Percentiles rank a stretch among this genome's conserved stretches.
phyloP scores from a whole-genome alignment of 2,888 invertebrate genomes.

The Agrochola lychnidis region DNA sequence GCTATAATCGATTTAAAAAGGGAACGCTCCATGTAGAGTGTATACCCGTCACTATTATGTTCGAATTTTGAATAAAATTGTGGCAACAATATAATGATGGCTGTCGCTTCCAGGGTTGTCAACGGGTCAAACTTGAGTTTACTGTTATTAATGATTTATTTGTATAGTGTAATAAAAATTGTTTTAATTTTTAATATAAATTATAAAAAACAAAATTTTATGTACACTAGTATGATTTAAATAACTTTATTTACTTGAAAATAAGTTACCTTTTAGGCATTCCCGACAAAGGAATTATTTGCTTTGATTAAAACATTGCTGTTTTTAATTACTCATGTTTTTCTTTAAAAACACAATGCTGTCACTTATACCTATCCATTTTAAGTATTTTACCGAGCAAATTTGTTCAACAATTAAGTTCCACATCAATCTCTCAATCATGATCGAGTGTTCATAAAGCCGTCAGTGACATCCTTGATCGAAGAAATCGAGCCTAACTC shows the following conservation, averaged over 20 bases:
- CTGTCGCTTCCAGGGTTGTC: conserved; percentile 33
- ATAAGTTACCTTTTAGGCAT: too few species aligned
- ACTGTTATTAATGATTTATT: not conserved
- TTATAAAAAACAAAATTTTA: too few species aligned
- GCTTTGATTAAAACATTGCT: not conserved
- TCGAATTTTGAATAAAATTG: conserved; percentile 38
- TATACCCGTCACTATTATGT: conserved; percentile 10
- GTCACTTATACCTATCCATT: too few species aligned
- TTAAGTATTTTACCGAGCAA: too few species aligned
- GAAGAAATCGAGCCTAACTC: conserved; percentile 59
- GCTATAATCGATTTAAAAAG: conserved; percentile 5
- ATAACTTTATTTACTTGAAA: too few species aligned
- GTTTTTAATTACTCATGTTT: not conserved
- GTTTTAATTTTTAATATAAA: too few species aligned
- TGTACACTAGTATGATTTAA: too few species aligned
- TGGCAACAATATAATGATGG: conserved; percentile 28
- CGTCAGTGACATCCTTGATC: conserved; percentile 9
- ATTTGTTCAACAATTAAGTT: not conserved
- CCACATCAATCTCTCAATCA: not conserved
- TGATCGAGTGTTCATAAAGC: not conserved
- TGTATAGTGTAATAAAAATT: too few species aligned
- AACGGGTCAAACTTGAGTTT: conserved; percentile 11
- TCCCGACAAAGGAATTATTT: too few species aligned
- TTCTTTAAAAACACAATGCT: not conserved
- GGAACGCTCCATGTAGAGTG: not conserved